Evolutionary conservation across 1,140 invertebrate species (phyloP).

Genomic region (Periplaneta americana): DNA sequence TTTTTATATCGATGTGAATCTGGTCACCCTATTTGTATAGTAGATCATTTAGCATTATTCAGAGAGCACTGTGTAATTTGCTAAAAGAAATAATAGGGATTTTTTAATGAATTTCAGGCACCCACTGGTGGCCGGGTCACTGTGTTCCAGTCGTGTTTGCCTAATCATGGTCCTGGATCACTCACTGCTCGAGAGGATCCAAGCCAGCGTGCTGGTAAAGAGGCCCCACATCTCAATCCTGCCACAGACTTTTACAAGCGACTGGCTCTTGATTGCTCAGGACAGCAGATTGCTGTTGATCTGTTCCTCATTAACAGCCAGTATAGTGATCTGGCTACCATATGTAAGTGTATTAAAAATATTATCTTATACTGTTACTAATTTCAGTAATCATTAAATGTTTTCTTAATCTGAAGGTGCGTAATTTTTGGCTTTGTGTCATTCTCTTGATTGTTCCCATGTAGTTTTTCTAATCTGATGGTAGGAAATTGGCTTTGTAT

Average conservation of each 20-base stretch:
- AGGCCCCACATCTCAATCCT: conserved; percentile 81
- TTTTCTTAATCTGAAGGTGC: no score
- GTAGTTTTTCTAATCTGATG: no score
- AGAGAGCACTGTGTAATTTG: no score
- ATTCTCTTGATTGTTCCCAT: no score
- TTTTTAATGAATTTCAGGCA: conserved; percentile 50
- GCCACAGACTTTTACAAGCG: conserved; percentile 98
- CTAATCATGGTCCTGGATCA: conserved; percentile 85
- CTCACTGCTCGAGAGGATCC: conserved; percentile 83
- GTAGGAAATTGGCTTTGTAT: no score
- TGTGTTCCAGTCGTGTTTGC: conserved; percentile 88
- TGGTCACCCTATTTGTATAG: no score
- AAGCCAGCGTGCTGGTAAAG: conserved; percentile 72
- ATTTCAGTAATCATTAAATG: no score
- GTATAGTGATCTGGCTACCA: conserved; percentile 89
- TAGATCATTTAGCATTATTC: no score
- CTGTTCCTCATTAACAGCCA: conserved; percentile 90
- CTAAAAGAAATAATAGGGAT: no score
- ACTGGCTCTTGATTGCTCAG: conserved; percentile 91
- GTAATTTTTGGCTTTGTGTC: no score
- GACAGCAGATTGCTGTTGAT: conserved; percentile 94
- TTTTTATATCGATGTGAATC: no score
- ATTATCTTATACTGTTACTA: no score
- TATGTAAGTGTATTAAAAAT: conserved; percentile 79
- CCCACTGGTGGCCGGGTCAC: conserved; percentile 93